A percentile compares a stretch with the other conserved stretches of the same genome.
phyloP scores from a whole-genome alignment of 2,888 invertebrate genomes.

The Apotomis capreana region DNA sequence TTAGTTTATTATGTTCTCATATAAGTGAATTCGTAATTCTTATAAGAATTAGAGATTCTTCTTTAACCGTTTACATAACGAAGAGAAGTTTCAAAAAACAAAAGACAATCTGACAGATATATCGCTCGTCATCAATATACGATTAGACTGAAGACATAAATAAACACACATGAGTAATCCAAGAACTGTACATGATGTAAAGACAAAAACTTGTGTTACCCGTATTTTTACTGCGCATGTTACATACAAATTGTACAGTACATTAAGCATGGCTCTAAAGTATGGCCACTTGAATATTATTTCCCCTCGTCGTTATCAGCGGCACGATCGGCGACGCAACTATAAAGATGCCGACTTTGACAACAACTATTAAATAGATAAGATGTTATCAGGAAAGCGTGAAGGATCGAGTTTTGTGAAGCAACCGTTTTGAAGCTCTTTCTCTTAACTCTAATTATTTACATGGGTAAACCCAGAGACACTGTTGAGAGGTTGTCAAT shows the following conservation, averaged over 20 bases:
- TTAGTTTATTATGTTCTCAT: no score
- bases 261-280: constrained; percentile 29
- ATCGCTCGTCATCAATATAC: no score
- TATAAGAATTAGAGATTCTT: no score
- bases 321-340: constrained; percentile 28
- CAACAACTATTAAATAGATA: constrained; percentile 40
- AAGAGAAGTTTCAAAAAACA: no score
- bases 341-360: constrained; percentile 42
- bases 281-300: constrained; percentile 25
- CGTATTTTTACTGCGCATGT: no score
- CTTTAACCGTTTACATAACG: no score
- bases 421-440: constrained; percentile 37
- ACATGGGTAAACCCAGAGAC: constrained; percentile 6
- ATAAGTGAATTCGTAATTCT: no score
- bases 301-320: constrained; percentile 29
- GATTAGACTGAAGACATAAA: no score
- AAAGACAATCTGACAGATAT: no score
- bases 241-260: not conserved
- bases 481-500: not conserved
- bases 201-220: no score
- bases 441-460: constrained; percentile 32
- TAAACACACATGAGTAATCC: no score
- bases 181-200: no score
- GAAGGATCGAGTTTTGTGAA: constrained; percentile 39
- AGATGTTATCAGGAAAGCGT: constrained; percentile 36